Evolutionary conservation across 2,888 invertebrate genomes (phyloP), one percentile per base, ranked within the genome.

Genomic region (Thereva unica): DNA sequence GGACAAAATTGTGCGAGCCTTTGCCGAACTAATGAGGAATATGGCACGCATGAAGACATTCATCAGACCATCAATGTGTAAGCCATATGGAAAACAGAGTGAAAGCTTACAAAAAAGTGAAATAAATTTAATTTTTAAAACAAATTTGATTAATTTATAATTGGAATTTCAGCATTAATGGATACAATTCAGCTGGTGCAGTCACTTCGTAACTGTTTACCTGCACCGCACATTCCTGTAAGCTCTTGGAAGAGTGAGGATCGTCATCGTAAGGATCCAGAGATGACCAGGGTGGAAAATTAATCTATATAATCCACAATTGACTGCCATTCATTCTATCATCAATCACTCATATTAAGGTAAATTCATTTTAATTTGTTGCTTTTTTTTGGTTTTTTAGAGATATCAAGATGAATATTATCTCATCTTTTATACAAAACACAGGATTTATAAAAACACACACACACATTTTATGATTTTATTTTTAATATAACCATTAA

Each of bases 211-310:
- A 92, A 91, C 78, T 92, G 91, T 76, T 81, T 93, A 77, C 93
- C 93, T 67, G 92, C 92, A 38, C 92, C 93, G 5, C 93, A 92
- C 78, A 93, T 93, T 76, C 92, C 92, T 75, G 92, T 93, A 65
- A 92, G 91, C 71, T 92, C 92, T 68, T 93, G 93, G 93, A 93
- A 93, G 80, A 93, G 91, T 77, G 92, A 93, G 79, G 91, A 91
- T 77, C 86, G 86, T 73, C 86, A 86, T 79, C 84, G 86, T 75
- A 83, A 83, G 75, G 83, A 84, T 55, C 71, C 70, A 7, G 70
- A 71, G 66, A 67, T 66, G 47, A 66, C 67, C 38, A 54, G 69
- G 35, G 70, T 70, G 54, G 68, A 69, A 63, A 65, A 56, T 56
- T 65, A 55, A 49, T 34, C 23, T 23, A 47, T 4, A 34, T 23